A percentile compares a stretch with the other conserved stretches of the same genome.
Conservation (phyloP, 2,888 invertebrate genomes). For the Dione vanillae region DNA sequence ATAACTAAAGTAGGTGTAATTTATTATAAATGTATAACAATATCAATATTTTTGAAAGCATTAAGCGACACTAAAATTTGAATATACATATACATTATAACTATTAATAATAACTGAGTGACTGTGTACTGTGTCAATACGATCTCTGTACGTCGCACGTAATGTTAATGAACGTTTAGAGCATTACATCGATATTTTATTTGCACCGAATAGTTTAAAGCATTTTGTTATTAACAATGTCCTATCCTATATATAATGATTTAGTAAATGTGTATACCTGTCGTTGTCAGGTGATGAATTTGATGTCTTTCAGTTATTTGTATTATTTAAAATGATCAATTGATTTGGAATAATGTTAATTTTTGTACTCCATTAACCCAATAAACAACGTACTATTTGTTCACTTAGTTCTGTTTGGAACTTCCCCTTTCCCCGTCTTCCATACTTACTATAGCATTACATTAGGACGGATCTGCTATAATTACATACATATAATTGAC, state of each 20-base stretch:
- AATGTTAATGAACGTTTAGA: slow-evolving; percentile 8
- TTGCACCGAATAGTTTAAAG: neutral
- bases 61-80: neutral
- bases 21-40: slow-evolving; percentile 20
- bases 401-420: slow-evolving; percentile 17
- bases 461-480: too few species aligned
- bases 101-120: neutral
- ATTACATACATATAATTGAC: too few species aligned
- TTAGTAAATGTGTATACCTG: neutral
- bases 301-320: neutral
- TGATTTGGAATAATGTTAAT: neutral
- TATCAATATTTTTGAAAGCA: slow-evolving; percentile 4
- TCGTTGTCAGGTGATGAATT: neutral
- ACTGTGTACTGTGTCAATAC: slow-evolving; percentile 8
- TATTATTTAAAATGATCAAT: slow-evolving; percentile 9
- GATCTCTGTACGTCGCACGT: slow-evolving; percentile 19
- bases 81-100: slow-evolving; percentile 5
- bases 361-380: slow-evolving; percentile 20
- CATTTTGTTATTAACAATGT: neutral
- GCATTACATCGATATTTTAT: neutral
- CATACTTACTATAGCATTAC: neutral
- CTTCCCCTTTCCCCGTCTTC: neutral
- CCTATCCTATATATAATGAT: neutral
- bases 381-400: slow-evolving; percentile 22
- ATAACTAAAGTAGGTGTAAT: neutral